Base-by-base conservation (phyloP, 2,888 invertebrate genomes). In the Shargacucullia verbasci region DNA sequence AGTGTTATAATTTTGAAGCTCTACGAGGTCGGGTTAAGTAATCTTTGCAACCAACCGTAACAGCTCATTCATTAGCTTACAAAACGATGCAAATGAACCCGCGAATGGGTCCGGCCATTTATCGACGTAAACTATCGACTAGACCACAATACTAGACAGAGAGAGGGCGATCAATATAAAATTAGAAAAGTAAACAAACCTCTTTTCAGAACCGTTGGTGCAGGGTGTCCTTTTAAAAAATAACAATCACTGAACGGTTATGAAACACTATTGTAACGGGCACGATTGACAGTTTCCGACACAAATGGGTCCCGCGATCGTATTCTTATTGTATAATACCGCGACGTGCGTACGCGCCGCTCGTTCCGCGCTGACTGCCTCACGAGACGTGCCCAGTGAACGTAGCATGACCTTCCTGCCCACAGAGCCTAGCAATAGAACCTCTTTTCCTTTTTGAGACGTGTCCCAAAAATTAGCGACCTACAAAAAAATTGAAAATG, bases 401-500 rank as follows among this genome's bases (percentile, higher is more conserved):
- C 88, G 92, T 89, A 79, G 83, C 76, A 71, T 91, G 91, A 91
- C 92, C 92, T 92, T 92, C 89, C 91, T 88, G 86, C 91, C 91
- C 86, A 91, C 89, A 74, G 76, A 86, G 86, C 89, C 86, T 88
- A 85, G 88, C 84, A 73, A 82, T 84, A 84, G 82, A 88, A 81
- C 86, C 87, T 88, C 86, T 87, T 86, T 88, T 85, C 86, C 87
- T 83, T 84, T 82, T 81, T 77, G 65, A 83, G 80, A 82, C 66
- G 57, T 80, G 78, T 69, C 70, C 78, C 79, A 76, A 86, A 84
- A 83, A 76, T 62, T 64, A 39, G 65, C 59, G 67, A 70, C 80
- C 78, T 80, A 80, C 74, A 54, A 46, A 58, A 59, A 59, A 50
- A 47, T 40, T 10, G 34, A 34, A 65, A 60, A 56, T 33, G 40